phyloP scores from a whole-genome alignment of 2,797 vertebrate genomes.

The Crypturellus tataupa region DNA sequence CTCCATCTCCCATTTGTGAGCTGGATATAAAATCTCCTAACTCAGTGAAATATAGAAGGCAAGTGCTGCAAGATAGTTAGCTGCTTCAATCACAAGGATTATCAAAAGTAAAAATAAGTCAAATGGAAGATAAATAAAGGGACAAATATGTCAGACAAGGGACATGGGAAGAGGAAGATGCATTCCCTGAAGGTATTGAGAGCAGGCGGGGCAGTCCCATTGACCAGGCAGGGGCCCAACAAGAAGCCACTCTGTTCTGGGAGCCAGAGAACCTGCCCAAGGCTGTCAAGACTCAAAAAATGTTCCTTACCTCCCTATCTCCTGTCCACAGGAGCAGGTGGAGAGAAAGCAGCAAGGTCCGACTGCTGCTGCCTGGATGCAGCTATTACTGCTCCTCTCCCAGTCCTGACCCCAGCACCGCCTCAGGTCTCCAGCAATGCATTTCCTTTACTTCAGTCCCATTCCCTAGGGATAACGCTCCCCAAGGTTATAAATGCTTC shows the following conservation, averaged over 20 bases:
- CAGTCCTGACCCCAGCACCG: not conserved
- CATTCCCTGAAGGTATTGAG: not conserved
- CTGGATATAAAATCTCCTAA: not conserved
- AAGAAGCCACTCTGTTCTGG: not conserved
- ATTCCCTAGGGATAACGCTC: too few relatives aligned
- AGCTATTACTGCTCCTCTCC: not conserved
- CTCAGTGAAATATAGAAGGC: not conserved
- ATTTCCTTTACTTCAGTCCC: too few relatives aligned
- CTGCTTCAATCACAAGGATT: not conserved
- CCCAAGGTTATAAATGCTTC: too few relatives aligned
- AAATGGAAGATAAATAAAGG: not conserved
- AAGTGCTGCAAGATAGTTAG: not conserved
- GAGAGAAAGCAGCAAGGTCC: not conserved
- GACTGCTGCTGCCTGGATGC: not conserved
- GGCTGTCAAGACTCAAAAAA: not conserved
- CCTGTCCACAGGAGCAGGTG: not conserved
- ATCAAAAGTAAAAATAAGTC: too few relatives aligned
- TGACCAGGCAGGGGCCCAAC: not conserved
- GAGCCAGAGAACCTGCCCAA: not conserved
- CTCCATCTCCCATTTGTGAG: not conserved
- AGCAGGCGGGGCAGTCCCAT: not conserved
- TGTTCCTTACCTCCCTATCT: not conserved
- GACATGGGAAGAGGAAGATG: not conserved
- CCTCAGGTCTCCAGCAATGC: not conserved
- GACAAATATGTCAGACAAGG: not conserved